phyloP scores from a whole-genome alignment of 2,113 vertebrate species.

The Sporophila hypoxantha region DNA sequence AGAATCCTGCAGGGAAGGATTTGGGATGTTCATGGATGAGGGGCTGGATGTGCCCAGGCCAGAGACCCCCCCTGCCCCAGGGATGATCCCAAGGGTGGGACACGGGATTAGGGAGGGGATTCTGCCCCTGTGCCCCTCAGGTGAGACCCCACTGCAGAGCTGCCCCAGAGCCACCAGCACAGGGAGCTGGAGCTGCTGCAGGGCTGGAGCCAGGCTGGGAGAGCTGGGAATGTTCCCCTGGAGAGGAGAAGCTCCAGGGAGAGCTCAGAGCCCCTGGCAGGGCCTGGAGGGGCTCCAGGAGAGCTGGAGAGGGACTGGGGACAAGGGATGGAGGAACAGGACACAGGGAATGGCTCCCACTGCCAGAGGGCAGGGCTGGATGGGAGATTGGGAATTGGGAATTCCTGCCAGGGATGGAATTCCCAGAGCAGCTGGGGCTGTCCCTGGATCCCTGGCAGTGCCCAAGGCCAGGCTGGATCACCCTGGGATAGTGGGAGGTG shows the following conservation, averaged over 20 bases:
- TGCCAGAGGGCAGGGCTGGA: neutral
- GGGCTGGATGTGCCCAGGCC: neutral
- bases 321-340: neutral
- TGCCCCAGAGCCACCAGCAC: rapidly evolving
- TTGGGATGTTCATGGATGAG: neutral
- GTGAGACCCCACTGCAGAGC: neutral
- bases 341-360: neutral
- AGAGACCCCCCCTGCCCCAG: no score
- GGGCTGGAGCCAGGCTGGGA: neutral
- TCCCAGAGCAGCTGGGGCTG: neutral
- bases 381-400: neutral
- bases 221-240: neutral
- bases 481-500: rapidly evolving
- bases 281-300: neutral
- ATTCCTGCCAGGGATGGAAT: neutral
- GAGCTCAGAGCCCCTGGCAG: neutral
- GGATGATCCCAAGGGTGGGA: neutral
- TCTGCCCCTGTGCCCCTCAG: neutral
- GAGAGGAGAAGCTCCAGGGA: neutral
- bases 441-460: neutral
- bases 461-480: neutral
- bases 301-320: neutral
- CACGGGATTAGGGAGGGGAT: neutral
- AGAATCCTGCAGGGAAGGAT: neutral
- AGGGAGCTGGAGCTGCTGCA: no score